Conservation (phyloP, 2,113 vertebrate species). For the Puntigrus tetrazona region DNA sequence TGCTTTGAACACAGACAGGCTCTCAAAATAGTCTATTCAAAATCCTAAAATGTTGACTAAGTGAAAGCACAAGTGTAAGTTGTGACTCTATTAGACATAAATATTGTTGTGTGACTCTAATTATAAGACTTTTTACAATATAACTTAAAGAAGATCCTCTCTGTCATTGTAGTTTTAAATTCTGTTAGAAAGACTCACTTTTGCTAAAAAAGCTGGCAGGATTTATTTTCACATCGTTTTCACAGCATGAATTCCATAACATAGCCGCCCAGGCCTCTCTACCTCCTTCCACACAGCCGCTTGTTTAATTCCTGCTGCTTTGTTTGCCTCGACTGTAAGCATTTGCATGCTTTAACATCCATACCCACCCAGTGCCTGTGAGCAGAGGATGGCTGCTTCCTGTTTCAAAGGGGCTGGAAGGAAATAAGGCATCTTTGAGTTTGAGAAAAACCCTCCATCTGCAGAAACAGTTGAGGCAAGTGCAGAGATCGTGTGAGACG, state of each 20-base stretch:
- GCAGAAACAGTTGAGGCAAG: neutral
- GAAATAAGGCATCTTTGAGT: conserved; percentile 7
- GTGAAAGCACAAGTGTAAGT: neutral
- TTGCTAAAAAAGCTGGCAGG: neutral
- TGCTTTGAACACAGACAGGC: neutral
- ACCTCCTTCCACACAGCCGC: neutral
- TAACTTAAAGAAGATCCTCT: neutral
- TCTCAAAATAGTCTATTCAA: neutral
- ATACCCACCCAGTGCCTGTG: neutral
- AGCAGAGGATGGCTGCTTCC: conserved; percentile 5
- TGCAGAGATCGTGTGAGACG: neutral
- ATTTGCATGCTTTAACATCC: conserved; percentile 11
- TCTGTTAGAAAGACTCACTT: neutral
- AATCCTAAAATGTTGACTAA: neutral
- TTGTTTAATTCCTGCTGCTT: neutral
- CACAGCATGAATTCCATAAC: conserved; percentile 5
- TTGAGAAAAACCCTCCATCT: conserved; percentile 16
- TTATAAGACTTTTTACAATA: neutral
- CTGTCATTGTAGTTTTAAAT: neutral
- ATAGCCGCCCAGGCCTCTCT: neutral
- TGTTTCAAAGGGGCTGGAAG: conserved; percentile 23
- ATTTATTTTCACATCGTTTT: neutral
- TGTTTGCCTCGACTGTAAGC: conserved; percentile 13
- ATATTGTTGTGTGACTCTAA: neutral
- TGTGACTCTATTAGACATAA: neutral